phyloP scores from a whole-genome alignment of 2,888 invertebrate genomes.

The Apocheima hispidaria region DNA sequence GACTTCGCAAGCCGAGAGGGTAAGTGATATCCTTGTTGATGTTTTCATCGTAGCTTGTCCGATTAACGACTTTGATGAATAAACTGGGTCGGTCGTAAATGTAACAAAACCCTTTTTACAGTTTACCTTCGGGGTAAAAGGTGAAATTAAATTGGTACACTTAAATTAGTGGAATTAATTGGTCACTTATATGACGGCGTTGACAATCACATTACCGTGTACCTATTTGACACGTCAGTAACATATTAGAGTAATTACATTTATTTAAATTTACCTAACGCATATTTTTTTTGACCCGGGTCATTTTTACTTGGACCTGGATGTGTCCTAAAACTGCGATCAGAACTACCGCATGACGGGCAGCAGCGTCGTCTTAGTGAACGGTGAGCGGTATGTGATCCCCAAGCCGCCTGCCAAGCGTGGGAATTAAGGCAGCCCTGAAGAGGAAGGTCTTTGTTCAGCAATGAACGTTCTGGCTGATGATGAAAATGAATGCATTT shows the following conservation, averaged over 20 bases:
- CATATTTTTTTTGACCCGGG: slow-evolving; percentile 1
- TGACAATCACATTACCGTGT: background rate
- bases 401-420: too few species aligned
- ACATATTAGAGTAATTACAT: too few species aligned
- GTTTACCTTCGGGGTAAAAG: slow-evolving; percentile 1
- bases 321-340: too few species aligned
- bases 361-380: too few species aligned
- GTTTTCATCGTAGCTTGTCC: slow-evolving; percentile 23
- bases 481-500: too few species aligned
- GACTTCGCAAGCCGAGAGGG: slow-evolving; percentile 24
- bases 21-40: slow-evolving; percentile 32
- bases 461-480: too few species aligned
- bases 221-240: background rate
- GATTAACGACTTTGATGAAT: slow-evolving; percentile 13
- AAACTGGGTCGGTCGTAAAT: slow-evolving; percentile 25
- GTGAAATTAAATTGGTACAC: slow-evolving; percentile 27
- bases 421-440: too few species aligned
- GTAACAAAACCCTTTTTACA: slow-evolving; percentile 24
- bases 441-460: too few species aligned
- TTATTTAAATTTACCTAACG: slow-evolving; percentile 6
- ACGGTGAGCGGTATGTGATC: too few species aligned
- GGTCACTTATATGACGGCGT: background rate
- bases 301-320: too few species aligned
- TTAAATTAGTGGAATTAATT: slow-evolving; percentile 39
- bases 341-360: too few species aligned